Evolutionary conservation across 2,797 vertebrate species (phyloP).

Genomic region (Sebastes wilsoni): DNA sequence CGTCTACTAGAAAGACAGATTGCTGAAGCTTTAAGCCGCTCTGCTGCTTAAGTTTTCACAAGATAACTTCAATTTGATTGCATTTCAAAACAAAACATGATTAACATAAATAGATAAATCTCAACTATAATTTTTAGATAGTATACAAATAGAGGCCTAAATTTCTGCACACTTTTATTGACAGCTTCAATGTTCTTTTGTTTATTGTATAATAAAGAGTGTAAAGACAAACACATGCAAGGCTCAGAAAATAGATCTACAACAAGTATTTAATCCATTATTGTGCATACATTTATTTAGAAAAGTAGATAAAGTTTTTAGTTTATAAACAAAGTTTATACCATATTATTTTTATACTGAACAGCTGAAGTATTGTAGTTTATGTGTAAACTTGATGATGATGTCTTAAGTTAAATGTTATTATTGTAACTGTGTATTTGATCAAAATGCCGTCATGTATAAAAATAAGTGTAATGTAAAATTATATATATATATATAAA

Average conservation of each 20-base stretch:
- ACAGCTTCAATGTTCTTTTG: neutral
- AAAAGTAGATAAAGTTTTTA: neutral
- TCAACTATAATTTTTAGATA: neutral
- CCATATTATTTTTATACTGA: neutral
- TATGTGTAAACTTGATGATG: neutral
- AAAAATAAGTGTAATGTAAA: neutral
- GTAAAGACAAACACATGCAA: neutral
- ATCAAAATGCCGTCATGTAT: neutral
- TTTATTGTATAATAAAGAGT: neutral
- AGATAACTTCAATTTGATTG: neutral
- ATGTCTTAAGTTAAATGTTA: neutral
- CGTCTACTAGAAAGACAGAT: conserved; percentile 38
- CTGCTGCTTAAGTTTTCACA: conserved; percentile 3
- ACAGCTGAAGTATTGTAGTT: neutral
- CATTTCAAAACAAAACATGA: conserved; percentile 14
- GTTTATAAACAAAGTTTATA: neutral
- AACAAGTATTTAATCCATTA: neutral
- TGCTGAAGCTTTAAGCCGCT: conserved; percentile 18
- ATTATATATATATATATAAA: no score
- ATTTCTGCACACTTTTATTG: neutral
- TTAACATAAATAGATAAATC: neutral
- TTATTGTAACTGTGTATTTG: neutral
- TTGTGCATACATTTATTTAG: neutral
- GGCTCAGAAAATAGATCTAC: neutral
- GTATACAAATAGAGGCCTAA: neutral